Conservation (phyloP, 2,888 invertebrate species). For the Stictocephala bisonia region DNA sequence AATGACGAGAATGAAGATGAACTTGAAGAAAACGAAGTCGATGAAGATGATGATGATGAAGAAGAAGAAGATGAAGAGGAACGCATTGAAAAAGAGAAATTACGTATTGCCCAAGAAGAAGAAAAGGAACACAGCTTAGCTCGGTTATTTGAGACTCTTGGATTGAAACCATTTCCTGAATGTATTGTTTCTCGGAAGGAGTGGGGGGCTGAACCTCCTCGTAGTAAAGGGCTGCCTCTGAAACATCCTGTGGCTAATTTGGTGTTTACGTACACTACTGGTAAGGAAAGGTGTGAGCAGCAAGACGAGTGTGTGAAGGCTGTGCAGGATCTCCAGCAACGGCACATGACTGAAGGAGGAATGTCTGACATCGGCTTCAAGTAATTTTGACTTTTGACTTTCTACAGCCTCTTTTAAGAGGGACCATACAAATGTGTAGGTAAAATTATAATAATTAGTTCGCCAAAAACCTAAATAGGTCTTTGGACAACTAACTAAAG, state of each 20-base stretch:
- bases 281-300: not conserved
- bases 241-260: not conserved
- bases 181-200: not conserved
- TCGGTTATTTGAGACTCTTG: not conserved
- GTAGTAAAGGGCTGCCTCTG: not conserved
- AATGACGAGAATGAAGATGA: too few relatives aligned
- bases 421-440: too few relatives aligned
- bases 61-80: too few relatives aligned
- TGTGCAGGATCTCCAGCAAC: not conserved
- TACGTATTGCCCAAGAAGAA: too few relatives aligned
- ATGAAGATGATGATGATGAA: too few relatives aligned
- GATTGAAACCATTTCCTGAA: not conserved
- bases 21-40: too few relatives aligned
- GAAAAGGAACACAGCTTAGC: not conserved
- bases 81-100: too few relatives aligned
- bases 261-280: not conserved
- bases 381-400: too few relatives aligned
- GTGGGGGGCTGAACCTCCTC: not conserved
- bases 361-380: not conserved
- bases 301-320: not conserved
- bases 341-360: slow-evolving; percentile 2
- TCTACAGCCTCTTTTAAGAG: too few relatives aligned
- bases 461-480: too few relatives aligned
- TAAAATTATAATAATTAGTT: too few relatives aligned
- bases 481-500: too few relatives aligned